phyloP scores from a whole-genome alignment of 1,140 invertebrate species.

The Leptoteleia sp. region DNA sequence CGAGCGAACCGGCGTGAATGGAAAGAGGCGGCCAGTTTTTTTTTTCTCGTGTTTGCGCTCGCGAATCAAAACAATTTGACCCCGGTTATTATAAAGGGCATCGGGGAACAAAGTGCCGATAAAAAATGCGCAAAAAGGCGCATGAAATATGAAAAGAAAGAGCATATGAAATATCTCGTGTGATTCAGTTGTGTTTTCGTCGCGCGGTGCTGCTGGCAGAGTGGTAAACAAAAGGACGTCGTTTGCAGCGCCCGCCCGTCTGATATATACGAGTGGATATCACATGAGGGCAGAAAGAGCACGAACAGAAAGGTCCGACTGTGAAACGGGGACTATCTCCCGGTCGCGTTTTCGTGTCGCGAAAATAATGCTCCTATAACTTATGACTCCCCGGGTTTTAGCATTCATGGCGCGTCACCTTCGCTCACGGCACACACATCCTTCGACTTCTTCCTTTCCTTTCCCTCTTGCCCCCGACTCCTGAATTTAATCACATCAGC shows the following conservation, averaged over 20 bases:
- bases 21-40: neutral
- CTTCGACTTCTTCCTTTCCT: conserved; percentile 17
- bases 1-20: neutral
- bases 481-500: conserved; percentile 52
- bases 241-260: conserved; percentile 50
- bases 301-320: conserved; percentile 19
- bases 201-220: conserved; percentile 36
- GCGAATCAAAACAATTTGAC: conserved; percentile 44
- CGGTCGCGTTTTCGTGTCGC: conserved; percentile 44
- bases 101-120: conserved; percentile 36
- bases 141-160: conserved; percentile 58
- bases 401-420: conserved; percentile 58
- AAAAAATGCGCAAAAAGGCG: conserved; percentile 49
- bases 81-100: conserved; percentile 28
- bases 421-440: conserved; percentile 40
- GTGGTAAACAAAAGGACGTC: conserved; percentile 64
- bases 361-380: conserved; percentile 61
- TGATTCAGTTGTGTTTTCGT: conserved; percentile 62
- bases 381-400: conserved; percentile 40
- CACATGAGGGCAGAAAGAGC: conserved; percentile 32
- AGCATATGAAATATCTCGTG: conserved; percentile 57
- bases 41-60: neutral
- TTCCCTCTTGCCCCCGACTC: neutral
- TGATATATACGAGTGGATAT: conserved; percentile 58
- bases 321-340: conserved; percentile 31